Evolutionary conservation across 2,797 vertebrate genomes (phyloP).

Genomic region (Avahi laniger): DNA sequence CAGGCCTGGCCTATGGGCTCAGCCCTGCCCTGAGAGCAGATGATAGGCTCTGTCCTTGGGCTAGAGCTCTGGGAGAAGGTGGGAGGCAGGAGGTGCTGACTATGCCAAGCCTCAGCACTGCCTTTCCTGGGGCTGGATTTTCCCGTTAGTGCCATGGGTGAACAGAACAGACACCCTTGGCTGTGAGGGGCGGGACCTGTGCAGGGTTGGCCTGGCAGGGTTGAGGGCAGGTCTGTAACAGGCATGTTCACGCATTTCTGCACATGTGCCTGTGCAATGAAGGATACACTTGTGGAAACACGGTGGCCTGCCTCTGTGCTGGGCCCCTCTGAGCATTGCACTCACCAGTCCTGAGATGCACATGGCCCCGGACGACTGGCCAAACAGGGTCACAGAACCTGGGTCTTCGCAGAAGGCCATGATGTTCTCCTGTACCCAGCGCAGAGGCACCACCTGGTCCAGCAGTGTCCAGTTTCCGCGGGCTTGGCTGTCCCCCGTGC

Average conservation of each 20-base stretch:
- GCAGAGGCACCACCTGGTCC: slow-evolving; percentile 89
- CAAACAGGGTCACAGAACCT: slow-evolving; percentile 86
- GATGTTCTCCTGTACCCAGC: slow-evolving; percentile 90
- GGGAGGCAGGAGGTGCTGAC: neutral
- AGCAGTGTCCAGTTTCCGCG: slow-evolving; percentile 89
- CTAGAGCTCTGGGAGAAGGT: neutral
- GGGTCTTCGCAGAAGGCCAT: slow-evolving; percentile 83
- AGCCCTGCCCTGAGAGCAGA: neutral
- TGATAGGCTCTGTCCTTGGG: neutral
- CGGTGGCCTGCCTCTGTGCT: neutral
- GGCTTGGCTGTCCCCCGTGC: slow-evolving; percentile 87
- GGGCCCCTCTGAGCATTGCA: neutral
- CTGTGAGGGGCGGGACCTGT: neutral
- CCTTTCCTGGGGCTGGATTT: neutral
- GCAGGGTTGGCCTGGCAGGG: neutral
- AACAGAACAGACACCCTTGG: neutral
- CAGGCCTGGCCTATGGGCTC: neutral
- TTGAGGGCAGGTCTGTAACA: neutral
- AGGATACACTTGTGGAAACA: neutral
- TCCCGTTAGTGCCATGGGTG: neutral
- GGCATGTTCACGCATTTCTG: neutral
- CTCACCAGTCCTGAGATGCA: slow-evolving; percentile 87
- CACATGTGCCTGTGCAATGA: neutral
- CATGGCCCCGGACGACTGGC: slow-evolving; percentile 88
- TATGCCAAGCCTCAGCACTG: neutral